These are phyloP conservation scores for Ascaphus truei DNA, from an alignment of 2,113 vertebrate genomes.

Conservation along the genomic window DNA sequence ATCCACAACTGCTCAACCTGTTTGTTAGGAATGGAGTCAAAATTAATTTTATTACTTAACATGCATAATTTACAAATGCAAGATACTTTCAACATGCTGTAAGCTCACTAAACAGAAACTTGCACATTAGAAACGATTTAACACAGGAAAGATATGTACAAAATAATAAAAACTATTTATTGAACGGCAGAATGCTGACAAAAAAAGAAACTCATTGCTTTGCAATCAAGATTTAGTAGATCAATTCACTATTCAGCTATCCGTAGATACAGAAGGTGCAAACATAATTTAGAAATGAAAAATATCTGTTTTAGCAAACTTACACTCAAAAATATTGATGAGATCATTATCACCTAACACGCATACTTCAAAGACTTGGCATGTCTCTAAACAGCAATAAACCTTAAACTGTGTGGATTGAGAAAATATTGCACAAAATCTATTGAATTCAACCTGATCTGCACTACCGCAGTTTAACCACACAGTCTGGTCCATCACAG, in stretches of 20 bases:
- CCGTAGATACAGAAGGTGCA: neutral
- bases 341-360: too few relatives aligned
- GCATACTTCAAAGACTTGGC: too few relatives aligned
- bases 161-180: neutral
- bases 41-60: neutral
- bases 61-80: slow-evolving; percentile 28
- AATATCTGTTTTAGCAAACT: too few relatives aligned
- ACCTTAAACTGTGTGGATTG: neutral
- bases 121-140: neutral
- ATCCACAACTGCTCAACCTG: slow-evolving; percentile 8
- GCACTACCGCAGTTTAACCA: too few relatives aligned
- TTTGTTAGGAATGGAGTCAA: neutral
- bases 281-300: neutral
- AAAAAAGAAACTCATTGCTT: neutral
- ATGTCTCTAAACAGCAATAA: too few relatives aligned
- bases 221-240: neutral
- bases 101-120: slow-evolving; percentile 4
- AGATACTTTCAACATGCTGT: neutral
- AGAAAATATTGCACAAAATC: neutral
- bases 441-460: neutral
- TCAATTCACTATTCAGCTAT: neutral
- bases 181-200: neutral
- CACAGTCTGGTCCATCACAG: too few relatives aligned
- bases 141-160: neutral
- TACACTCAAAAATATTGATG: too few relatives aligned